These are phyloP conservation scores for Phalloptychus januarius DNA, from an alignment of 2,797 vertebrate genomes.

Conservation along the genomic window DNA sequence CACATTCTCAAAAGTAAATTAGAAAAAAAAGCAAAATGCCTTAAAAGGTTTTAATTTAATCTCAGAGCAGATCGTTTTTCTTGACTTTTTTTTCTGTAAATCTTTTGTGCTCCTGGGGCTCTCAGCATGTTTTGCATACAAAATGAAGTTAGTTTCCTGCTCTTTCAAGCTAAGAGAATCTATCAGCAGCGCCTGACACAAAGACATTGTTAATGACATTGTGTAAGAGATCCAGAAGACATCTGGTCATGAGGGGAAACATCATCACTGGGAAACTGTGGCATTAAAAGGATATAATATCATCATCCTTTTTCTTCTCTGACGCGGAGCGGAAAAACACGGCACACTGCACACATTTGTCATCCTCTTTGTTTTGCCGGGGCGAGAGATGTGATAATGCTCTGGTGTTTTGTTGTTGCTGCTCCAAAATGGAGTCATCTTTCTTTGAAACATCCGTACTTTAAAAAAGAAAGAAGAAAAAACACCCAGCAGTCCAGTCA, in stretches of 20 bases:
- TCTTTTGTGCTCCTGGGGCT: background rate
- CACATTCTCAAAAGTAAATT: background rate
- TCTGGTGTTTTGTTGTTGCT: conserved; percentile 30
- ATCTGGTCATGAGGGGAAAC: conserved; percentile 1
- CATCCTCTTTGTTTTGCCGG: conserved; percentile 42
- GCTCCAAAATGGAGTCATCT: conserved; percentile 41
- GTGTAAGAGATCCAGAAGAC: conserved; percentile 5
- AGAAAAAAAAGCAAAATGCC: background rate
- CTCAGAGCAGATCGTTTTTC: background rate
- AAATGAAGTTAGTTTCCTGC: background rate
- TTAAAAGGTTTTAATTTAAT: background rate
- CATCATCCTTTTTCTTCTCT: conserved; percentile 19
- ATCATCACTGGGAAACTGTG: conserved; percentile 14
- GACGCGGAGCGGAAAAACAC: conserved; percentile 25
- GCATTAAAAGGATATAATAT: conserved; percentile 25
- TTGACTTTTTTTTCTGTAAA: background rate
- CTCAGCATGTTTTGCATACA: background rate
- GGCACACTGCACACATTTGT: conserved; percentile 32
- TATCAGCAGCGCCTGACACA: background rate
- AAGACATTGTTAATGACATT: background rate
- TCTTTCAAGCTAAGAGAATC: background rate
- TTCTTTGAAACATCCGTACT: conserved; percentile 8
- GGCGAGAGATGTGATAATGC: conserved; percentile 34
- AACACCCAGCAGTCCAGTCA: conserved; percentile 2
- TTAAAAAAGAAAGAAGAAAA: background rate